Evolutionary conservation across 2,113 vertebrate genomes (phyloP), one percentile per base, ranked within the genome.

Genomic region (Coptodon bakossiorum): DNA sequence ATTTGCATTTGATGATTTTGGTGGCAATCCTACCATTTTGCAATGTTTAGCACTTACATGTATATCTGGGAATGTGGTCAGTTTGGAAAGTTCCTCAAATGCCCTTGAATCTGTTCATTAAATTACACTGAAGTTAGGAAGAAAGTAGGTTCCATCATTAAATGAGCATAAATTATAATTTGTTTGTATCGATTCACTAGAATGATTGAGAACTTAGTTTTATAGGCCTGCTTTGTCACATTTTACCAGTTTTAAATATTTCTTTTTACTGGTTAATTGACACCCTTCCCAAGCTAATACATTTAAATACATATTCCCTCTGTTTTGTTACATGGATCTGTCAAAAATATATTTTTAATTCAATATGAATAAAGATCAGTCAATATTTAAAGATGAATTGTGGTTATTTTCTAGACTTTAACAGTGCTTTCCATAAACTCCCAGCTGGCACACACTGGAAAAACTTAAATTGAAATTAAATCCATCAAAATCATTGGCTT

Each of bases 291-390:
- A 85, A 94, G 88, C 92, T 90, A 95, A 45, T 90, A 94, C 96
- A 98, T 98, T 98, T 97, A 98, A 97, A 97, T 97, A 97, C 95
- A 96, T 97, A 97, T 89, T 87, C 92, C 96, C 97, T 97, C 97
- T 96, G 97, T 99, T 99, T 99, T 99, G 98, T 98, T 99, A 99
- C 97, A 98, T 98, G 98, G 98, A 99, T 98, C 97, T 98, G 98
- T 99, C 98, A 98, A 98, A 98, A 98, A 97, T 99, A 99, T 99
- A 99, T 99, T 99, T 99, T 99, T 99, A 99, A 99, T 98, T 99
- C 99, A 99, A 98, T 99, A 99, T 98, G 98, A 99, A 99, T 98
- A 97, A 99, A 98, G 97, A 98, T 98, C 97, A 98, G 98, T 98
- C 98, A 98, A 98, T 98, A 98, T 93, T 96, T 97, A 97, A 97